These are phyloP conservation scores for Dromius quadrimaculatus DNA, from an alignment of 2,888 invertebrate genomes.

Conservation along the genomic window DNA sequence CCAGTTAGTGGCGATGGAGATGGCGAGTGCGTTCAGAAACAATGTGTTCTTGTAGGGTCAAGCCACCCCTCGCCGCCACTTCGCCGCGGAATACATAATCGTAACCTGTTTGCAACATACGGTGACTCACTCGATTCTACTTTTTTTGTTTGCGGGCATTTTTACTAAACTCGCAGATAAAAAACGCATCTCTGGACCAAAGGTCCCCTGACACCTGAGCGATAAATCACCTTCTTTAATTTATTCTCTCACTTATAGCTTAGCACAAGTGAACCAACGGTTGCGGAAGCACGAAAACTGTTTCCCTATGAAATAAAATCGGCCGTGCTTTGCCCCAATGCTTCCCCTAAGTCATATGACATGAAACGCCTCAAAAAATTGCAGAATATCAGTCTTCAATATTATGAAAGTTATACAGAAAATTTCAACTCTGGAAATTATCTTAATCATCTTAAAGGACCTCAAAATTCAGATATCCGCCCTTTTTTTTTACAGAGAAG, in stretches of 20 bases:
- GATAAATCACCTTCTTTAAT: constrained; percentile 36
- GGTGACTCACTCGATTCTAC: constrained; percentile 37
- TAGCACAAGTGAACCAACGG: constrained; percentile 21
- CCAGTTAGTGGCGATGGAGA: constrained; percentile 23
- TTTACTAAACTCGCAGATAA: constrained; percentile 46
- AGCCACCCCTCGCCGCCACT: constrained; percentile 37
- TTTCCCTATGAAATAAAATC: constrained; percentile 2
- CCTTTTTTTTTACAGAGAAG: no score
- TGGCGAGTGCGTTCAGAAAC: constrained; percentile 27
- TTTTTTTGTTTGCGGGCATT: constrained; percentile 44
- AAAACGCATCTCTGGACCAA: constrained; percentile 38
- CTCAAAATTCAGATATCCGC: no score
- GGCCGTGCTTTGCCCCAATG: no score
- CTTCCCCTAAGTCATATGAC: no score
- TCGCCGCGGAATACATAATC: constrained; percentile 48
- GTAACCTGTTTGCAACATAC: constrained; percentile 50
- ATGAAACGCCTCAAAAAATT: no score
- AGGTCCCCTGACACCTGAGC: constrained; percentile 43
- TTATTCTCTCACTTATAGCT: constrained; percentile 26
- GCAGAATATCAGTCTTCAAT: no score
- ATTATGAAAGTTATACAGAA: no score
- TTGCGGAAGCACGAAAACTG: constrained; percentile 13
- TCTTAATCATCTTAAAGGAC: no score
- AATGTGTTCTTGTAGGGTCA: constrained; percentile 50
- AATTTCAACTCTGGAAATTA: no score